phyloP scores from a whole-genome alignment of 2,113 vertebrate genomes.

The Ictalurus punctatus region DNA sequence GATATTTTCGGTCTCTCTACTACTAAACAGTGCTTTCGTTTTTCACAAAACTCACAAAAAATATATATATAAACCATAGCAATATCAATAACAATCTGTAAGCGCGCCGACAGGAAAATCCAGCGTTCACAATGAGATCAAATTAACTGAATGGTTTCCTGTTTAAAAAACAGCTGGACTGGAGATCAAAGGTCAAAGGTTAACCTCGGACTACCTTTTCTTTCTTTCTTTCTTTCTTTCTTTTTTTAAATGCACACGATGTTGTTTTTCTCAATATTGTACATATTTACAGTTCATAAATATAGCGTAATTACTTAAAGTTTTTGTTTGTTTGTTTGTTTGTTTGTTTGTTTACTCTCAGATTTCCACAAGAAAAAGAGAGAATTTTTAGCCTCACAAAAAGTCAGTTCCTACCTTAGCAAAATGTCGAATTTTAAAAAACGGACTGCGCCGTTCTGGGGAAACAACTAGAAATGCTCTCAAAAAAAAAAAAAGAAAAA shows the following conservation, averaged over 20 bases:
- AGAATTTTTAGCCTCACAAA: constrained; percentile 62
- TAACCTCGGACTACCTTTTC: constrained; percentile 8
- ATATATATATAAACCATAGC: constrained; percentile 63
- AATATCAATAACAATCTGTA: constrained; percentile 70
- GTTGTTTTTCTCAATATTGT: constrained; percentile 61
- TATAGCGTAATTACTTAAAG: constrained; percentile 60
- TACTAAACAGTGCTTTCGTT: constrained; percentile 68
- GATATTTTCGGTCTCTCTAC: constrained; percentile 67
- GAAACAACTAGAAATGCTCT: not conserved
- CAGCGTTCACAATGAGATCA: constrained; percentile 46
- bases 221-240: constrained; percentile 38
- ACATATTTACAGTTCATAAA: constrained; percentile 83
- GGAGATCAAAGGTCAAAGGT: constrained; percentile 39
- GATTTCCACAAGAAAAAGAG: constrained; percentile 34
- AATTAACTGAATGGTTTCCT: constrained; percentile 61
- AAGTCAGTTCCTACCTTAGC: constrained; percentile 81
- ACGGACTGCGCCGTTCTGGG: constrained; percentile 34
- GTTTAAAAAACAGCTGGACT: constrained; percentile 59
- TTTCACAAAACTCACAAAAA: constrained; percentile 60
- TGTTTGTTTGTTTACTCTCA: not conserved
- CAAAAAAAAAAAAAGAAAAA: not conserved
- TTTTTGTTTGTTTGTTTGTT: not conserved
- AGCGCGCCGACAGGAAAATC: constrained; percentile 55
- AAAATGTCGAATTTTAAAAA: constrained; percentile 64
- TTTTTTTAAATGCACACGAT: constrained; percentile 37